These are phyloP conservation scores for Alentia gelatinosa DNA, from an alignment of 2,888 invertebrate species.

Conservation along the genomic window DNA sequence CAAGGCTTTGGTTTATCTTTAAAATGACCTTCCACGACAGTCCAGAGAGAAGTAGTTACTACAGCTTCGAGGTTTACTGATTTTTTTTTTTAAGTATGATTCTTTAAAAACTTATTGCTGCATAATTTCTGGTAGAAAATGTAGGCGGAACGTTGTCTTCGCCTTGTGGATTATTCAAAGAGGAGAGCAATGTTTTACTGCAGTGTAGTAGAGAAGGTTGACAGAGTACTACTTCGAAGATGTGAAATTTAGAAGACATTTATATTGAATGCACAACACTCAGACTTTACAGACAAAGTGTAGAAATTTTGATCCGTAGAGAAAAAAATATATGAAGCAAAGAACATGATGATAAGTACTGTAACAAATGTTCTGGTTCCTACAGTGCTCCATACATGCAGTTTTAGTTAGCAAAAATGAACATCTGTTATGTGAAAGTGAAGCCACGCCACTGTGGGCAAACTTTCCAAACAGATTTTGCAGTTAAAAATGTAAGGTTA, in stretches of 20 bases:
- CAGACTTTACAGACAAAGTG: slow-evolving; percentile 13
- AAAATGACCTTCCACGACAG: too few relatives aligned
- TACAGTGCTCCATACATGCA: slow-evolving; percentile 45
- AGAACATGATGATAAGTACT: background rate
- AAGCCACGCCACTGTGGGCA: background rate
- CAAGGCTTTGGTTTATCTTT: background rate
- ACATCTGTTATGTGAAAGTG: slow-evolving; percentile 34
- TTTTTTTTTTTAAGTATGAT: too few relatives aligned
- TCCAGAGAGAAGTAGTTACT: too few relatives aligned
- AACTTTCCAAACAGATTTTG: slow-evolving; percentile 28
- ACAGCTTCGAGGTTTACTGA: too few relatives aligned
- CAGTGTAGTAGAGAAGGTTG: background rate
- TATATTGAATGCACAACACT: background rate
- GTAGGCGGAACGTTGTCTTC: too few relatives aligned
- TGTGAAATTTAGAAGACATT: background rate
- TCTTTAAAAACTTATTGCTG: too few relatives aligned
- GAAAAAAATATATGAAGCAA: slow-evolving; percentile 1
- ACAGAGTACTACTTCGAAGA: background rate
- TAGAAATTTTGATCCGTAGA: background rate
- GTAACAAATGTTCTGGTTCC: background rate
- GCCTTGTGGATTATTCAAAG: too few relatives aligned
- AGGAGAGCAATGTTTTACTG: background rate
- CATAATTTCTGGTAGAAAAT: too few relatives aligned
- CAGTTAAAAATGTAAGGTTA: background rate
- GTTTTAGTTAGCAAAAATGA: slow-evolving; percentile 18